Conservation (phyloP, 2,797 vertebrate species). For the Onychomys torridus region DNA sequence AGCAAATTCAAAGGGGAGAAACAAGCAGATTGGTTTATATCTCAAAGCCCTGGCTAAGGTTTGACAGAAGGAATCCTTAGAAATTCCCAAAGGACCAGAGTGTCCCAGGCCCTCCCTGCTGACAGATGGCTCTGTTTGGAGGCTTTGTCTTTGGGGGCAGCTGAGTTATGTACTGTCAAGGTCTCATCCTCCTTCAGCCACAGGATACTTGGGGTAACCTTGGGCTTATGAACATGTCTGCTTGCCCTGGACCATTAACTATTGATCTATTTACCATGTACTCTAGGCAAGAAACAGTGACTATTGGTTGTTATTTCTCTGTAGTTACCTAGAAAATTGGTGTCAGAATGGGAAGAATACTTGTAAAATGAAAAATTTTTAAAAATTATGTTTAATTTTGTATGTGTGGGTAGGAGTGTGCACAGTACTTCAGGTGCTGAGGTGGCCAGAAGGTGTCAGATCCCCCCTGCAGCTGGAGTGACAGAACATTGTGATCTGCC, state of each 20-base stretch:
- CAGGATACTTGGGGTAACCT: not conserved
- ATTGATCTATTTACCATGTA: not conserved
- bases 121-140: not conserved
- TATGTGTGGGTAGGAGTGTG: not conserved
- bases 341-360: not conserved
- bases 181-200: not conserved
- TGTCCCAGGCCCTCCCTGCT: not conserved
- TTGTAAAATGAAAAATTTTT: conserved; percentile 10
- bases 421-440: not conserved
- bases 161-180: not conserved
- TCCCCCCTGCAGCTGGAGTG: not conserved
- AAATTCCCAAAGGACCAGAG: conserved; percentile 1
- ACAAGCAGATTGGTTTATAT: conserved; percentile 44
- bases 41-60: conserved; percentile 31
- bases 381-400: not conserved
- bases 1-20: conserved; percentile 58
- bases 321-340: conserved; percentile 12
- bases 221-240: not conserved
- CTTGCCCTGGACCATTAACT: conserved; percentile 9
- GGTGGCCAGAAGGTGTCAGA: not conserved
- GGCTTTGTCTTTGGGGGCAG: not conserved
- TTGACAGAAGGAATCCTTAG: not conserved
- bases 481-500: no score
- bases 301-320: not conserved
- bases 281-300: conserved; percentile 10